Evolutionary conservation across 2,797 vertebrate species (phyloP).

Genomic region (Mallotus villosus): DNA sequence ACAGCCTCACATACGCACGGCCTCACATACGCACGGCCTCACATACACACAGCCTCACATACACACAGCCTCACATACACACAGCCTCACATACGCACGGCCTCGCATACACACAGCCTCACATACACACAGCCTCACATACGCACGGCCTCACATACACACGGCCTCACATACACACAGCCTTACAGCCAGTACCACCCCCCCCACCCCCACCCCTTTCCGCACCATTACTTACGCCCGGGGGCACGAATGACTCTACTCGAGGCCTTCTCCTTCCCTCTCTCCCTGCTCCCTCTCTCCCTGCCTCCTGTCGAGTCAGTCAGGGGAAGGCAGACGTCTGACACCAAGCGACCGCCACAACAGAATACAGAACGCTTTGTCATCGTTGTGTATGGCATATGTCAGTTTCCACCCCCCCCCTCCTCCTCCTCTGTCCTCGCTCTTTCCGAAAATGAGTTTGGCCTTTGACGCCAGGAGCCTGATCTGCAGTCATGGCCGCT

Average conservation of each 20-base stretch:
- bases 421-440: neutral
- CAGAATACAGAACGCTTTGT: neutral
- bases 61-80: conserved; percentile 33
- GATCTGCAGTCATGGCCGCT: conserved; percentile 1
- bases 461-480: conserved; percentile 4
- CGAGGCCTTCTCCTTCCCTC: conserved; percentile 6
- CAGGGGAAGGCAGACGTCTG: neutral
- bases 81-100: conserved; percentile 28
- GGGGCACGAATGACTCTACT: neutral
- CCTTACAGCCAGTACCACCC: conserved; percentile 33
- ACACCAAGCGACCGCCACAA: neutral
- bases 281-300: conserved; percentile 3
- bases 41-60: conserved; percentile 33
- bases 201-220: too few species aligned
- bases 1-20: conserved; percentile 28
- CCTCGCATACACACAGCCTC: conserved; percentile 31
- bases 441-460: conserved; percentile 20
- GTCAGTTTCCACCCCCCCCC: neutral
- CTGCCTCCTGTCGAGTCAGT: neutral
- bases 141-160: too few species aligned
- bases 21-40: too few species aligned
- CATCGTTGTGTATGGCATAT: neutral
- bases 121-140: conserved; percentile 32
- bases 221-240: too few species aligned
- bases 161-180: conserved; percentile 30